Percentiles rank a stretch among this genome's conserved stretches.
Conservation (phyloP, 2,797 vertebrate species). For the Ateles fusciceps region DNA sequence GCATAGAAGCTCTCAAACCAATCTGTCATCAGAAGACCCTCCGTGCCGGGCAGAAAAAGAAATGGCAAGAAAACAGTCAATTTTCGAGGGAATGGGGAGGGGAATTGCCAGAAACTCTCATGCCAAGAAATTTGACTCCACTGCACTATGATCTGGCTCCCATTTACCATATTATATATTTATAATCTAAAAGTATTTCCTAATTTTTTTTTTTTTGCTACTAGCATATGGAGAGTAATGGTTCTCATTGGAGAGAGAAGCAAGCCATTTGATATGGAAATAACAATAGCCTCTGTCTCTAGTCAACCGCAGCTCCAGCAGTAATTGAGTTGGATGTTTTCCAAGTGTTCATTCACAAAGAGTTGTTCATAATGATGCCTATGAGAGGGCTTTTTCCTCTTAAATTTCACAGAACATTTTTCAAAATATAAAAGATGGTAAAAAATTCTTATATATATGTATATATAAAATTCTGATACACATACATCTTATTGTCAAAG, state of each 20-base stretch:
- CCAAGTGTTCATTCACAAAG: constrained; percentile 25
- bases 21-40: constrained; percentile 14
- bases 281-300: constrained; percentile 38
- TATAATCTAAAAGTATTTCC: constrained; percentile 53
- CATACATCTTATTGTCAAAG: background rate
- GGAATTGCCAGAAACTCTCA: background rate
- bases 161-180: constrained; percentile 41
- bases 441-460: background rate
- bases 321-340: constrained; percentile 57
- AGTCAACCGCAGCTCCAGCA: background rate
- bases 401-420: constrained; percentile 15
- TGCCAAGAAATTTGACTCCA: constrained; percentile 17
- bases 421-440: background rate
- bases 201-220: constrained; percentile 25
- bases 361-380: constrained; percentile 8
- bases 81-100: background rate
- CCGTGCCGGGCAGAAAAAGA: background rate
- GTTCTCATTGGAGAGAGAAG: constrained; percentile 36
- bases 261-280: constrained; percentile 35
- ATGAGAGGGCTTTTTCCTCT: constrained; percentile 23
- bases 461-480: background rate
- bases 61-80: background rate
- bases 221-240: constrained; percentile 28
- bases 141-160: background rate
- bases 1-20: background rate